Base-by-base conservation (phyloP, 1,140 invertebrate genomes). In the Caenorhabditis briggsae region DNA sequence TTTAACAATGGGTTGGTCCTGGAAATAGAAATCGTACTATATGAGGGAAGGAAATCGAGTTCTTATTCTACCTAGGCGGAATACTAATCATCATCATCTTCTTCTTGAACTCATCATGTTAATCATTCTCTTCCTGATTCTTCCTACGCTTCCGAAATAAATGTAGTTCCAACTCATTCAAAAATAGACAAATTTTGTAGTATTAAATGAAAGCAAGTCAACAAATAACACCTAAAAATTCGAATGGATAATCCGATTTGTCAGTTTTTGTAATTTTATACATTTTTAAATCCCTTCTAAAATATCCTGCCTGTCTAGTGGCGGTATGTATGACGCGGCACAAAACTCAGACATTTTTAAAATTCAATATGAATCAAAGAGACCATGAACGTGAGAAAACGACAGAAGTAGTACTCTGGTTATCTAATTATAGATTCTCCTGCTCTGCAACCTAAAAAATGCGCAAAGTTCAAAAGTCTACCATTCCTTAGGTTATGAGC, bases 351-450 rank as follows among this genome's bases (percentile, higher is more conserved):
- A 61, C 59, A 14, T 25, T 61, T 61, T 12, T 25, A 11, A 12
- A 25, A 61, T 61, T 61, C 23, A 61, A 61, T 2, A 61, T 61
- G 59, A 61, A 61, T 61, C 59, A 61, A 61, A 3, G 59, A 61
- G 59, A 20, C 25, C 59, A 61, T 61, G 23, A 61, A 25, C 59
- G 59, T 61, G 59, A 61, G 59, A 61, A 58, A 58, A 58, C 6
- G 23, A 25, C 20, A 61, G 25, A 12, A 23, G 8, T 11, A 25
- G n/a, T 23, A n/a, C 16, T 58, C 18, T 58, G 3, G 16, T 20
- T 58, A 58, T 58, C 56, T 61, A 61, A 61, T 61, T 12, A 25
- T 61, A 33, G 59, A 61, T 61, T 33, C 8, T 18, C 2, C 5
- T 5, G 12, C 56, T 14, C n/a, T 61, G 59, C 59, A 61, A 61